Evolutionary conservation across 2,888 invertebrate species (phyloP).

Genomic region (Callosobruchus maculatus): DNA sequence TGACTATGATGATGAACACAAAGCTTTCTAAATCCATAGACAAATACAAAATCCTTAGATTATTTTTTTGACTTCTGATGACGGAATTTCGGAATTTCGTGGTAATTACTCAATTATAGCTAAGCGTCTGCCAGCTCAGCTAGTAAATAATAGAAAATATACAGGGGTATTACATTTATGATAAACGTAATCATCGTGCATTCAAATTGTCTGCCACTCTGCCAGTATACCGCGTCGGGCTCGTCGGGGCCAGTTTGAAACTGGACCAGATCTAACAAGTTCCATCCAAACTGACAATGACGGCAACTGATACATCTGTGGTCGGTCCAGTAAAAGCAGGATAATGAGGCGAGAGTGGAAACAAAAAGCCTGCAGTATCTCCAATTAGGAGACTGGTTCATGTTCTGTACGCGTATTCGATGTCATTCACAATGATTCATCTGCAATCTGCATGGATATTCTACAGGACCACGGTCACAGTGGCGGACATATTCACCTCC

Average conservation of each 20-base stretch:
- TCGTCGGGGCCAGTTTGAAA: not conserved
- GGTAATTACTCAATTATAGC: too few species aligned
- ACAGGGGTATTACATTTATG: too few species aligned
- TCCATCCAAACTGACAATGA: constrained; percentile 17
- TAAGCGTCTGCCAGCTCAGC: too few species aligned
- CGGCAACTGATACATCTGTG: constrained; percentile 36
- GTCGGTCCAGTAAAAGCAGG: constrained; percentile 28
- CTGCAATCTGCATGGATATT: not conserved
- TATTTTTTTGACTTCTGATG: too few species aligned
- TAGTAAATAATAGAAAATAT: too few species aligned
- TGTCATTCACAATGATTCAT: not conserved
- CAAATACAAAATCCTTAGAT: too few species aligned
- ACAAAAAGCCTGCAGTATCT: constrained; percentile 32
- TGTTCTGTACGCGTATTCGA: not conserved
- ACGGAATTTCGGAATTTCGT: too few species aligned
- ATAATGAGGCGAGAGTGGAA: constrained; percentile 33
- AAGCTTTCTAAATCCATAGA: too few species aligned
- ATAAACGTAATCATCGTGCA: too few species aligned
- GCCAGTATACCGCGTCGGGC: not conserved
- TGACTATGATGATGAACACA: too few species aligned
- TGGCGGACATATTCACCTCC: not conserved
- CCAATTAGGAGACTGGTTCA: not conserved
- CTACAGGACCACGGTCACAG: not conserved
- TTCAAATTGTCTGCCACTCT: too few species aligned
- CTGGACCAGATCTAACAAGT: not conserved